These are phyloP conservation scores for Pristionchus mayeri DNA, from an alignment of 2,888 invertebrate species.

Conservation along the genomic window DNA sequence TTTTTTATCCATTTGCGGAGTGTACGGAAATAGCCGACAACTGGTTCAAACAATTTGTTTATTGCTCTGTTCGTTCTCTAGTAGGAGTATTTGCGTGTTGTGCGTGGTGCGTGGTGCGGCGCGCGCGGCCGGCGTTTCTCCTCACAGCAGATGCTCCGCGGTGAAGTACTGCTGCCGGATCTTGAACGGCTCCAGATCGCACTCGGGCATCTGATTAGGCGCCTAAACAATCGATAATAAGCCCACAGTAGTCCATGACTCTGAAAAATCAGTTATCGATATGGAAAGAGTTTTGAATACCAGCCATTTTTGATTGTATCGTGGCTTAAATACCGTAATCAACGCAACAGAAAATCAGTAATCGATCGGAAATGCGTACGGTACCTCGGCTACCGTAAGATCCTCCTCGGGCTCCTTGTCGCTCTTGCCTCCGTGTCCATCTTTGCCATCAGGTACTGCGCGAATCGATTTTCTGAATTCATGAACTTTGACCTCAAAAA, in stretches of 20 bases:
- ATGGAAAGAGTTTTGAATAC: background rate
- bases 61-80: slow-evolving; percentile 18
- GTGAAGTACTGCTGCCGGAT: slow-evolving; percentile 37
- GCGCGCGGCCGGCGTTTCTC: slow-evolving; percentile 24
- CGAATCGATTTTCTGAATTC: background rate
- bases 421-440: background rate
- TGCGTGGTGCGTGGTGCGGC: background rate
- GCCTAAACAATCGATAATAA: slow-evolving; percentile 17
- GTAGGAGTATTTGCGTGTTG: background rate
- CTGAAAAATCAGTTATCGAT: background rate
- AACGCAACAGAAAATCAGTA: too few relatives aligned
- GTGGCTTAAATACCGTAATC: too few relatives aligned
- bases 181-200: slow-evolving; percentile 42
- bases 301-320: background rate
- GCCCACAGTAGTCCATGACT: background rate
- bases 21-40: too few relatives aligned
- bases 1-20: too few relatives aligned
- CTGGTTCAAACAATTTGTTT: background rate
- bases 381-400: background rate
- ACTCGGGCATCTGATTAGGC: slow-evolving; percentile 46
- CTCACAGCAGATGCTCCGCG: slow-evolving; percentile 42
- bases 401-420: background rate
- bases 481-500: background rate
- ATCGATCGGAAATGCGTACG: background rate
- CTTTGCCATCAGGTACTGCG: background rate